These are phyloP conservation scores for Melieria omissa DNA, from an alignment of 2,888 invertebrate species.

Conservation along the genomic window DNA sequence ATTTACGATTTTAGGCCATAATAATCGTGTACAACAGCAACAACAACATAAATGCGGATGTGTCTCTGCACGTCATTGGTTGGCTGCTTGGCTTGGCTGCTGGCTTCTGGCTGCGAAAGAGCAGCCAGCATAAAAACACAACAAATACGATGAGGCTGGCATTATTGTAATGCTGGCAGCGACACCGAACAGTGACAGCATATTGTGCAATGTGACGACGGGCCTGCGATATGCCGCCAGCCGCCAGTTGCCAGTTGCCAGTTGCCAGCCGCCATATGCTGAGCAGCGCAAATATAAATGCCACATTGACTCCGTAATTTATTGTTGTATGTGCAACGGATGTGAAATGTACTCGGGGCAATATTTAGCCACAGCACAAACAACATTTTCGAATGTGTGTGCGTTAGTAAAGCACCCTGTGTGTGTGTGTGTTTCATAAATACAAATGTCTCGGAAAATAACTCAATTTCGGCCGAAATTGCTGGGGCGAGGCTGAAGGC, in stretches of 20 bases:
- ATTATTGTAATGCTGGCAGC: conserved; percentile 8
- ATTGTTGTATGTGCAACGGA: too few relatives aligned
- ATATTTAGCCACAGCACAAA: too few relatives aligned
- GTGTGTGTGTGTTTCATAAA: too few relatives aligned
- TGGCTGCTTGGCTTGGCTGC: neutral
- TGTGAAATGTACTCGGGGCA: too few relatives aligned
- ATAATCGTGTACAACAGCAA: neutral
- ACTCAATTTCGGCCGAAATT: conserved; percentile 5
- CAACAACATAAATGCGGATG: neutral
- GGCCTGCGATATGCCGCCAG: too few relatives aligned
- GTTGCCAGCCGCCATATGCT: too few relatives aligned
- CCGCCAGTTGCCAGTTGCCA: too few relatives aligned
- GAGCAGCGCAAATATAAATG: too few relatives aligned
- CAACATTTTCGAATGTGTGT: too few relatives aligned
- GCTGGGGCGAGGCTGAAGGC: neutral
- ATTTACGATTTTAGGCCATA: conserved; percentile 26
- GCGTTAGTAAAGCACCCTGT: too few relatives aligned
- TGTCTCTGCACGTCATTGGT: neutral
- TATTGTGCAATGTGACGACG: neutral
- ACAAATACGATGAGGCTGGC: conserved; percentile 7
- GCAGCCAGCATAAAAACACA: too few relatives aligned
- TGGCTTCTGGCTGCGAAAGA: neutral
- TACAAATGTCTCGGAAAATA: conserved; percentile 17
- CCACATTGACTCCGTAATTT: too few relatives aligned
- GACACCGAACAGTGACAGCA: neutral